Evolutionary conservation across 2,888 invertebrate species (phyloP).

Genomic region (Brenthis daphne): DNA sequence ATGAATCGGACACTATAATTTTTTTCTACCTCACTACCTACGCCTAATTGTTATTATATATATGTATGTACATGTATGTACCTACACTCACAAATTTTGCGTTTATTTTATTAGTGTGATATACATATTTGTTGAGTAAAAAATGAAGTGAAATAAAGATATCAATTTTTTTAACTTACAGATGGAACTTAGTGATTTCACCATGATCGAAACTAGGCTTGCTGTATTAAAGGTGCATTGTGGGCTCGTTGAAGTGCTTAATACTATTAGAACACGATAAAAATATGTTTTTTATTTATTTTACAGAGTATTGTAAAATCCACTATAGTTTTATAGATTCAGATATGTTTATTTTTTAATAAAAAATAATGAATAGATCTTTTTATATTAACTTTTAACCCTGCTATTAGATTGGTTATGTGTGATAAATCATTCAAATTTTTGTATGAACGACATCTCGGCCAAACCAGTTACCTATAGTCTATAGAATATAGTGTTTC

Average conservation of each 20-base stretch:
- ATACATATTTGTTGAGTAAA: neutral
- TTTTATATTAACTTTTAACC: too few species aligned
- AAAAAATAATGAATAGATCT: neutral
- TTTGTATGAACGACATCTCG: too few species aligned
- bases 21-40: too few species aligned
- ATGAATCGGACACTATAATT: too few species aligned
- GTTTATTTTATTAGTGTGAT: neutral
- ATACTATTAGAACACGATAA: slow-evolving; percentile 70
- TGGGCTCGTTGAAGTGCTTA: slow-evolving; percentile 75
- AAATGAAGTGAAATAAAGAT: too few species aligned
- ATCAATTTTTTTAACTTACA: slow-evolving; percentile 54
- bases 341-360: slow-evolving; percentile 6
- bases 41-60: too few species aligned
- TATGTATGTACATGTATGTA: too few species aligned
- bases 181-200: slow-evolving; percentile 87
- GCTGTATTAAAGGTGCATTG: slow-evolving; percentile 70
- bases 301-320: slow-evolving; percentile 2
- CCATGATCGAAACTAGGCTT: slow-evolving; percentile 83
- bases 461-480: too few species aligned
- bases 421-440: too few species aligned
- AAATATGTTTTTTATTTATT: neutral
- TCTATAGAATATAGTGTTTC: too few species aligned
- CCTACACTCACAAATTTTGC: too few species aligned
- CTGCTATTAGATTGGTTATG: too few species aligned
- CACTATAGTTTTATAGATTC: neutral